Base-by-base conservation (phyloP, 2,113 vertebrate species). In the Nasalis larvatus region DNA sequence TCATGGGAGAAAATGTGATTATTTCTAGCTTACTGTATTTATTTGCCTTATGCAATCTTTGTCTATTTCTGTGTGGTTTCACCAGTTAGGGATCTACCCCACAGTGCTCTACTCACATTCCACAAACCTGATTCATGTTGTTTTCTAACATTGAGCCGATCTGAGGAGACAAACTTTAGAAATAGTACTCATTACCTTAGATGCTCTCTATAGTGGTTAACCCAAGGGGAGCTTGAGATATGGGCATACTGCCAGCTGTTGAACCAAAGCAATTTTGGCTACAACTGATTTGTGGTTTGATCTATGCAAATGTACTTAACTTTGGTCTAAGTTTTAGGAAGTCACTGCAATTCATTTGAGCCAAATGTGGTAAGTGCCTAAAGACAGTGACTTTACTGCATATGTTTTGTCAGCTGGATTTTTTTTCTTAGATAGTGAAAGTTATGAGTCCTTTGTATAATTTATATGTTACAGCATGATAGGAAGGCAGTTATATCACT, bases 311-410 rank as follows among this genome's bases (percentile, higher is more conserved):
- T 23, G 32, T 52, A 60, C 37, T 95, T 96, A 60, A 83, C 96
- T 91, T 86, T 91, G 95, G 69, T 95, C 63, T 89, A 17, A 47
- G 63, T 84, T 89, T 97, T 92, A 87, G 71, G 66, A 96, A 94
- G 66, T 86, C 49, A 52, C 82, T 63, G 63, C 30, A 49, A 32
- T 84, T 96, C 32, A 89, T 32, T 58, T 74, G 16, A 76, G 45
- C 37, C 35, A n/a, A 10, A 27, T 87, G 89, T 83, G 68, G 40
- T 54, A 35, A 88, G 40, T 80, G 45, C 25, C 17, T 60, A 27
- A 93, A 87, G 76, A 82, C 32, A 37, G 3, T 35, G 8, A 81
- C 47, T 90, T 92, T 8, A 45, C 23, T 91, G 76, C 30, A 25
- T 86, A 6, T 58, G 40, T 83, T 80, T 88, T 80, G 35, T 81